Evolutionary conservation across 2,113 vertebrate species (phyloP).

Genomic region (Megaceryle torquata): DNA sequence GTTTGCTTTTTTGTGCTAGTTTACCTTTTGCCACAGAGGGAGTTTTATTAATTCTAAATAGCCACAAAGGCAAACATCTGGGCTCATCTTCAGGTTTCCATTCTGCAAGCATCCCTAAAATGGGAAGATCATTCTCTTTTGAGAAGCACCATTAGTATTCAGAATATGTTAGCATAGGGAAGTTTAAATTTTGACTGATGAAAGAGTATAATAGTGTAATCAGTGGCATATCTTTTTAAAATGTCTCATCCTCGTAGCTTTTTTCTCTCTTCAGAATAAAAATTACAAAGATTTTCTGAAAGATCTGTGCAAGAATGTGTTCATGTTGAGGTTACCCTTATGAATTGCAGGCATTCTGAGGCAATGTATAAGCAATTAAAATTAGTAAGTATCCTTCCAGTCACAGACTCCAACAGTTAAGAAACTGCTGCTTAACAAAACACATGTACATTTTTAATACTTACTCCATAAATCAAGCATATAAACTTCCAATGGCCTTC

Average conservation of each 20-base stretch:
- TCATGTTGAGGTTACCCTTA: background rate
- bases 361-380: background rate
- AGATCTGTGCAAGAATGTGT: background rate
- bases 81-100: background rate
- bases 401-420: background rate
- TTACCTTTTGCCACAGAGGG: background rate
- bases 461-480: conserved; percentile 34
- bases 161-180: background rate
- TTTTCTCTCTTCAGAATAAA: background rate
- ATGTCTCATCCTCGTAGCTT: background rate
- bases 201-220: background rate
- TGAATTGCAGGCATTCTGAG: background rate
- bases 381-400: background rate
- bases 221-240: background rate
- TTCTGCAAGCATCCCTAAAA: background rate
- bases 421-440: conserved; percentile 32
- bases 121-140: background rate
- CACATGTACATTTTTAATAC: background rate
- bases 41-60: background rate
- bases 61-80: background rate
- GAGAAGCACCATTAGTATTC: background rate
- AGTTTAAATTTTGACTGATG: background rate
- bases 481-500: conserved; percentile 11
- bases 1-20: background rate
- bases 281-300: background rate